A percentile compares a stretch with the other conserved stretches of the same genome.
These are phyloP conservation scores for Ptychoptera albimana DNA, from an alignment of 2,888 invertebrate species.

Conservation along the genomic window DNA sequence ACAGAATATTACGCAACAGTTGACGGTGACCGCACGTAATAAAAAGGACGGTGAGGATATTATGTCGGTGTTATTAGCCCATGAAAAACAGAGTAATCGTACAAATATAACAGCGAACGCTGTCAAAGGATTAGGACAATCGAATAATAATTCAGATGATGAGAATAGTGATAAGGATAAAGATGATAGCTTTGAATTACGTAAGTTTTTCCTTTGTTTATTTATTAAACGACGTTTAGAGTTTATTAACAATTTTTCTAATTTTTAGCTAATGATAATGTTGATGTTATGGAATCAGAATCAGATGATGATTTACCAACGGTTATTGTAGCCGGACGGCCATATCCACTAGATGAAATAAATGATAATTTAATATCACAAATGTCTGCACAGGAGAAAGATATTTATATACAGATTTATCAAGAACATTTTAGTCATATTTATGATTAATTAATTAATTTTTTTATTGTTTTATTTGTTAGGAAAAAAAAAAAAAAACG, in stretches of 20 bases:
- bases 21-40: constrained; percentile 19
- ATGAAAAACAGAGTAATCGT: constrained; percentile 57
- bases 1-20: constrained; percentile 16
- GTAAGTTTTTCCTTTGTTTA: neutral
- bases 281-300: constrained; percentile 51
- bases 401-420: constrained; percentile 83
- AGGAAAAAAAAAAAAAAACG: too few relatives aligned
- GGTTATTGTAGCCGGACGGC: constrained; percentile 63
- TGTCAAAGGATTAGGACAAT: constrained; percentile 38
- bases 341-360: constrained; percentile 68
- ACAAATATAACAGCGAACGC: constrained; percentile 33
- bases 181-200: constrained; percentile 26
- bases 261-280: constrained; percentile 37
- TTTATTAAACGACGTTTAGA: constrained; percentile 2
- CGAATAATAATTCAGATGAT: constrained; percentile 43
- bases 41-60: constrained; percentile 72
- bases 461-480: neutral
- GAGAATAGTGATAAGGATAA: constrained; percentile 51
- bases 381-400: constrained; percentile 87
- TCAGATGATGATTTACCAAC: constrained; percentile 66
- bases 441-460: constrained; percentile 42
- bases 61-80: constrained; percentile 78
- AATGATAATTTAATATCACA: constrained; percentile 72
- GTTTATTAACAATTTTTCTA: constrained; percentile 4
- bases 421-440: constrained; percentile 87